Evolutionary conservation across 2,113 vertebrate species (phyloP), one percentile per base, ranked within the genome.

Genomic region (Chamaetylas fuelleborni): DNA sequence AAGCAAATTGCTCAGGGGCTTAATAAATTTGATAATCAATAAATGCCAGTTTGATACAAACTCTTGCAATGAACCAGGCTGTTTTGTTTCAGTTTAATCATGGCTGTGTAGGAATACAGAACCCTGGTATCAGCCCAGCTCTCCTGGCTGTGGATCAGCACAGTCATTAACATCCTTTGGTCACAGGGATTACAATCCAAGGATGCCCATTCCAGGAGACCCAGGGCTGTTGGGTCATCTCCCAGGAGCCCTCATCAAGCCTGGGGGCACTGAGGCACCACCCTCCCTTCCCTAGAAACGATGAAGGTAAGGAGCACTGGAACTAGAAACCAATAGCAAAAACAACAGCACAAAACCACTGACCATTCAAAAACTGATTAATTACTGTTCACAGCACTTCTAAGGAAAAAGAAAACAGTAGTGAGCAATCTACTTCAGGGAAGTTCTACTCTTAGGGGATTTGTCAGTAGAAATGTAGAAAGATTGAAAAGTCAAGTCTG

Each of bases 21-120:
- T 56, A 56, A 56, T 72, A 48, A 56, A 45, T 77, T 12, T 82
- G 58, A 84, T 89, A 77, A 94, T 77, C 24, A 94, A 87, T 95
- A 95, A 94, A 95, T 31, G 50, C 4, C 8, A 42, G 6, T 73
- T 80, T 87, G 33, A 33, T 70, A 77, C 3, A 1, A 74, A 11
- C 22, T 56, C 33, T n/a, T 64, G 19, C 11, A 78, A 61, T 24
- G 28, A 86, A 58, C 23, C 6, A 54, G 47, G 22, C 43, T 54
- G 6, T 38, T 66, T 66, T 69, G 43, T 66, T 93, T 43, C 26
- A 51, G 0, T 83, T 67, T 64, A 60, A 31, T n/a, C 0, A 1
- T 14, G 31, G 22, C 62, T 81, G 34, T 50, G 57, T n/a, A 62
- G 31, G 36, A 69, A 15, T 6, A 61, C 47, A 76, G 57, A 66